phyloP scores from a whole-genome alignment of 2,888 invertebrate genomes.

The Helicoverpa assulta region DNA sequence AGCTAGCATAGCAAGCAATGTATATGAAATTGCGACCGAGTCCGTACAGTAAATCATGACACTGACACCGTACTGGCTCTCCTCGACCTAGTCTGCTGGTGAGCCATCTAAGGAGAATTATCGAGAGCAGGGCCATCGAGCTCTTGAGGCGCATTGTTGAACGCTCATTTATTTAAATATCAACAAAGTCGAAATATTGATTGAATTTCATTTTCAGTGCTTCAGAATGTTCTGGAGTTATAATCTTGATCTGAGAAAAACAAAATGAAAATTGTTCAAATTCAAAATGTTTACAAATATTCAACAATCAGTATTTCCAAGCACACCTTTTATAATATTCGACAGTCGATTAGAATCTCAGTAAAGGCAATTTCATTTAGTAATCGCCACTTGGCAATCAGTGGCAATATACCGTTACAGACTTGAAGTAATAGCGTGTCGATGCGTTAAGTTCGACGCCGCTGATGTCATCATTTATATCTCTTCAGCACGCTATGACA shows the following conservation, averaged over 20 bases:
- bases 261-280: no score
- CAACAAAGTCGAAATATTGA: constrained; percentile 23
- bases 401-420: constrained; percentile 14
- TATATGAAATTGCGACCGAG: constrained; percentile 60
- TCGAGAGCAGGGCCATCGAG: constrained; percentile 89
- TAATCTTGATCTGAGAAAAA: no score
- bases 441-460: constrained; percentile 41
- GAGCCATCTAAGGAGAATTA: constrained; percentile 90
- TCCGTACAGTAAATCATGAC: constrained; percentile 78
- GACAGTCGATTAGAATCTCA: not conserved
- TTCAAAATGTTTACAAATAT: no score
- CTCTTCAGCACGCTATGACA: constrained; percentile 50
- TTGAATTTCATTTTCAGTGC: constrained; percentile 10
- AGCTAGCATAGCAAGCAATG: constrained; percentile 70
- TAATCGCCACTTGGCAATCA: constrained; percentile 21
- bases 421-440: constrained; percentile 32
- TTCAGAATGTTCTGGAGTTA: not conserved
- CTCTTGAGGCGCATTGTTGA: constrained; percentile 85
- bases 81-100: constrained; percentile 89
- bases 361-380: constrained; percentile 9
- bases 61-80: constrained; percentile 88
- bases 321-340: not conserved
- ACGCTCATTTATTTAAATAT: constrained; percentile 70
- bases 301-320: not conserved
- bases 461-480: constrained; percentile 59